A percentile compares a stretch with the other conserved stretches of the same genome.
Evolutionary conservation across 2,113 vertebrate species (phyloP).

Genomic region (Macroglossus sobrinus): DNA sequence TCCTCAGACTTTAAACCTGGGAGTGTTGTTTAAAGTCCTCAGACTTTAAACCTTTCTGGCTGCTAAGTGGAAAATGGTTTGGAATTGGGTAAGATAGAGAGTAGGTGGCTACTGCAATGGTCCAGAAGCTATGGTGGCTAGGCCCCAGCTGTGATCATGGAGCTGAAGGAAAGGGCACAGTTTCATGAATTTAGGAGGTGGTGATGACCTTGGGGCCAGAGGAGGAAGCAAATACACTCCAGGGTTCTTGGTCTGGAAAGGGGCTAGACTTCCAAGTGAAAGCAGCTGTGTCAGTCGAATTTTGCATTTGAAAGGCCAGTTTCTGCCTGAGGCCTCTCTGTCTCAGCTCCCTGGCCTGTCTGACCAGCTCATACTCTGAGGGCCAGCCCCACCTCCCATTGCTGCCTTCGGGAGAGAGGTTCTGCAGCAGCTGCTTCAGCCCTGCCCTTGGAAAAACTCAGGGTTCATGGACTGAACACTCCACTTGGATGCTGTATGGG

Average conservation of each 20-base stretch:
- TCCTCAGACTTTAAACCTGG: neutral
- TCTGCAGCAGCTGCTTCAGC: neutral
- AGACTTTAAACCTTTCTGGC: neutral
- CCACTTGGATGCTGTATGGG: no score
- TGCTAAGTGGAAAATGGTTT: neutral
- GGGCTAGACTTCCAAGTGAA: neutral
- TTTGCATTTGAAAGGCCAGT: neutral
- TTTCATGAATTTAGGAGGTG: accelerated
- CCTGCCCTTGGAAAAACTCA: neutral
- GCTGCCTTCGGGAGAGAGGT: neutral
- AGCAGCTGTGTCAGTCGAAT: neutral
- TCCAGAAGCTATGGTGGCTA: accelerated
- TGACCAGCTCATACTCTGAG: neutral
- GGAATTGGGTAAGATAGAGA: neutral
- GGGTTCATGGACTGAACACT: neutral
- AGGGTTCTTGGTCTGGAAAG: neutral
- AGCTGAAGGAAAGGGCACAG: neutral
- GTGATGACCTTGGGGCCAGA: accelerated
- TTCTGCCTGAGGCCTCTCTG: neutral
- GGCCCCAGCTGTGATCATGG: neutral
- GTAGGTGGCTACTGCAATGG: neutral
- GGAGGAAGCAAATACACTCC: neutral
- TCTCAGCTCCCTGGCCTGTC: neutral
- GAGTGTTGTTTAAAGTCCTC: neutral
- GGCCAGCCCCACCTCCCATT: neutral